These are phyloP conservation scores for Argopecten irradians DNA, from an alignment of 1,140 invertebrate genomes.

Conservation along the genomic window DNA sequence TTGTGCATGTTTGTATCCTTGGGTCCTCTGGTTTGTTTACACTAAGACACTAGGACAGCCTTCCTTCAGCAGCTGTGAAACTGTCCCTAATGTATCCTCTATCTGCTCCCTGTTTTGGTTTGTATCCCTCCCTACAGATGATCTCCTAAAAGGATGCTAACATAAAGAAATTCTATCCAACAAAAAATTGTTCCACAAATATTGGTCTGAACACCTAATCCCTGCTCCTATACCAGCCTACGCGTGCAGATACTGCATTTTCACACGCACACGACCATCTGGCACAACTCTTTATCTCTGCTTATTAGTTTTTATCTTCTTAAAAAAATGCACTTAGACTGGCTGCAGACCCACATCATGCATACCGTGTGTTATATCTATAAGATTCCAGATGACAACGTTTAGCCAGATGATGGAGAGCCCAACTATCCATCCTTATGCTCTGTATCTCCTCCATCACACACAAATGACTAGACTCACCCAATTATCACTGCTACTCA, in stretches of 20 bases:
- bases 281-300: neutral
- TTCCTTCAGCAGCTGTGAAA: neutral
- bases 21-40: neutral
- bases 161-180: neutral
- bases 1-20: neutral
- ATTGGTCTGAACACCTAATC: neutral
- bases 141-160: neutral
- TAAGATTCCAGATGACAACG: neutral
- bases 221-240: neutral
- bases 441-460: neutral
- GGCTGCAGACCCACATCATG: neutral
- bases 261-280: neutral
- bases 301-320: constrained; percentile 4
- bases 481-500: neutral
- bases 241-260: neutral
- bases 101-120: neutral
- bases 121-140: neutral
- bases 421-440: neutral
- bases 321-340: neutral
- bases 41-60: neutral
- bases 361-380: neutral
- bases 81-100: neutral
- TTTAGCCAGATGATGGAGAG: constrained; percentile 6
- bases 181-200: neutral
- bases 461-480: neutral